These are phyloP conservation scores for Ciconia maguari DNA, from an alignment of 2,113 vertebrate species.

Conservation along the genomic window DNA sequence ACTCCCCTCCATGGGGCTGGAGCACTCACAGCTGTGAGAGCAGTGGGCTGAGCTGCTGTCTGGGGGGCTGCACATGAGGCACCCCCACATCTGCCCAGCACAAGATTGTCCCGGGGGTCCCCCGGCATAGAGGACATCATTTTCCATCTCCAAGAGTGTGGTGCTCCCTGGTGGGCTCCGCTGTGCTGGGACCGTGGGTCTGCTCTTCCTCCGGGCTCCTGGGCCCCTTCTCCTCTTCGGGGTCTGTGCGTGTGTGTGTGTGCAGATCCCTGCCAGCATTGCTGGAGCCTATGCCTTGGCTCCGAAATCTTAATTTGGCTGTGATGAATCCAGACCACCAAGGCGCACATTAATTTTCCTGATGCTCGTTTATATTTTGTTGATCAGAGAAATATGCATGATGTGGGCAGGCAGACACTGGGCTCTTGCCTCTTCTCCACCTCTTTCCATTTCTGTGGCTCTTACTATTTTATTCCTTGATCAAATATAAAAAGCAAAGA, in stretches of 20 bases:
- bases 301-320: constrained; percentile 55
- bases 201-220: neutral
- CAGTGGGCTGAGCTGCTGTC: neutral
- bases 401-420: constrained; percentile 63
- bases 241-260: neutral
- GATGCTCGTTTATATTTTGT: constrained; percentile 76
- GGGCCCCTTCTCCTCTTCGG: neutral
- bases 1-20: rapidly evolving
- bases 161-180: neutral
- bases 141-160: neutral
- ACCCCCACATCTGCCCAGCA: rapidly evolving
- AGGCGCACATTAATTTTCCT: constrained; percentile 74
- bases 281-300: constrained; percentile 56
- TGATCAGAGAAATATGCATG: constrained; percentile 71
- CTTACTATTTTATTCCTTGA: constrained; percentile 57
- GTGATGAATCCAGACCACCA: constrained; percentile 76
- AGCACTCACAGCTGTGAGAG: neutral
- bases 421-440: constrained; percentile 26
- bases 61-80: neutral
- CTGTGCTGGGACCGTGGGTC: neutral
- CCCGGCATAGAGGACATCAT: neutral
- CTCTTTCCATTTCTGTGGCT: constrained; percentile 59
- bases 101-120: neutral
- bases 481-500: constrained; percentile 39
- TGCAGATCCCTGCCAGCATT: constrained; percentile 55